A percentile compares a stretch with the other conserved stretches of the same genome.
These are phyloP conservation scores for Bimastos eiseni DNA, from an alignment of 2,888 invertebrate species.

Conservation along the genomic window DNA sequence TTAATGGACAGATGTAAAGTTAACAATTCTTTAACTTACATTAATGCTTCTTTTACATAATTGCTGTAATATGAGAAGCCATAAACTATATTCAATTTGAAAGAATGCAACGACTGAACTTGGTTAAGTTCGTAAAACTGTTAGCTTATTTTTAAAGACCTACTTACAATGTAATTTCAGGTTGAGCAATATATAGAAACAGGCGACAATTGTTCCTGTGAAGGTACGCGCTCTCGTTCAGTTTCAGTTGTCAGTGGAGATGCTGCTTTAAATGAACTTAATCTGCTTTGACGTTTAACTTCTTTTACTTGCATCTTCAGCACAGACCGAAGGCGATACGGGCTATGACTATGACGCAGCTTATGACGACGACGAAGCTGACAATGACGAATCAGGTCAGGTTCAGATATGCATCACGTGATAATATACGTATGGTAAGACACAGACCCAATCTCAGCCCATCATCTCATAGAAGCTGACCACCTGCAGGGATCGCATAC, in stretches of 20 bases:
- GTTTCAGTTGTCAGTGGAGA: background rate
- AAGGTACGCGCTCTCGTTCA: background rate
- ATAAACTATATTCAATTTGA: background rate
- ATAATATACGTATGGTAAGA: background rate
- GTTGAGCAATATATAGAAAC: background rate
- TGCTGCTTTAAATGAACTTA: background rate
- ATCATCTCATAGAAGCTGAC: background rate
- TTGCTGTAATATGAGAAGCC: background rate
- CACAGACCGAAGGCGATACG: slow-evolving; percentile 43
- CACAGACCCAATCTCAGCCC: background rate
- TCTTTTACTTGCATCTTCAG: slow-evolving; percentile 26
- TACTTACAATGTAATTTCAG: background rate
- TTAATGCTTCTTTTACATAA: background rate
- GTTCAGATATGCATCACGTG: background rate
- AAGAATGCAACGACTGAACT: background rate
- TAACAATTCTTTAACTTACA: background rate
- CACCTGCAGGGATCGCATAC: background rate
- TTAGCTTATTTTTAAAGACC: background rate
- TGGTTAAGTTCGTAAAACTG: background rate
- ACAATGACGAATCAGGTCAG: slow-evolving; percentile 35
- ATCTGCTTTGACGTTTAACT: background rate
- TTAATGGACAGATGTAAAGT: background rate
- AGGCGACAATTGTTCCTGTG: background rate
- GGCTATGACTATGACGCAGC: slow-evolving; percentile 41
- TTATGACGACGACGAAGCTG: slow-evolving; percentile 38